Evolutionary conservation across 1,140 invertebrate species (phyloP), one percentile per base, ranked within the genome.

Genomic region (Heliothis subflexa): DNA sequence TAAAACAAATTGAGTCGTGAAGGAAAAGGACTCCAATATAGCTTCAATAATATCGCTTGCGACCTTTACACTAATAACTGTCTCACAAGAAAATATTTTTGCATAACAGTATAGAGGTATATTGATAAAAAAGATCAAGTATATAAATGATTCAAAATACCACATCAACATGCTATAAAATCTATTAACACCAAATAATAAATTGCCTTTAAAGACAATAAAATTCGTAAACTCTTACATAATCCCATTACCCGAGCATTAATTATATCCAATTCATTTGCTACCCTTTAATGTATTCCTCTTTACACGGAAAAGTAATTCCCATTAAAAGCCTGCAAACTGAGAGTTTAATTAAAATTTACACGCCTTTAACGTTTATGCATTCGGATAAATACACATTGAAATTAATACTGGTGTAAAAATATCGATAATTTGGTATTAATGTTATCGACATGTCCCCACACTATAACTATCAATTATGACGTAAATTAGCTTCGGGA

Each of bases 201-300:
- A 28, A 61, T 28, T 16, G 21, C 47, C 52, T 71, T 71, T 54
- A 55, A 55, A 55, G 21, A 40, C 45, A 71, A 71, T 55, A 71
- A 13, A 55, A 40, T 54, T 54, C 68, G 25, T 71, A 47, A 66
- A 40, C 25, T 33, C 52, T 71, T 40, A 71, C 52, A 49, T 71
- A 71, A 54, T 49, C 18, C 49, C 21, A 33, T 21, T 55, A 10
- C 40, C 49, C 13, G 33, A 40, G 49, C 50, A 71, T 40, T 71
- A 71, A 55, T 55, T 71, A 33, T 49, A 13, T 55, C 45, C 68
- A 71, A 71, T 71, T 55, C 68, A 71, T 71, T 71, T 71, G 18
- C 47, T 52, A n/a, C 25, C 50, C 50, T 55, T 71, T 71, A 71
- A 71, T 71, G 68, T 54, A 71, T 71, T 54, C 68, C 50, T 55